Base-by-base conservation (phyloP, 2,888 invertebrate species). In the Amblyjoppa proteus region DNA sequence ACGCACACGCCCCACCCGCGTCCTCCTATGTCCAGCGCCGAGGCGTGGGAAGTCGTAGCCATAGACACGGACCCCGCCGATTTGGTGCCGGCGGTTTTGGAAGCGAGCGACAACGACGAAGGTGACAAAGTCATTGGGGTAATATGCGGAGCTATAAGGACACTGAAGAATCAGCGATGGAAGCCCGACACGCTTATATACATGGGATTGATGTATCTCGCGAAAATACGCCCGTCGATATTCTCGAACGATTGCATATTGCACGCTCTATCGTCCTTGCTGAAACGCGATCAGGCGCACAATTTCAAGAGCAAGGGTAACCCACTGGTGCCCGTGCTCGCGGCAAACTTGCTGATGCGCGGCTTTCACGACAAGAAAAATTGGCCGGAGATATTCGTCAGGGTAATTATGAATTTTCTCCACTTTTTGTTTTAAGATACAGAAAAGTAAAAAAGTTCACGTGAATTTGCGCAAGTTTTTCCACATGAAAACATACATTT, bases 321-420 rank as follows among this genome's bases (percentile, higher is more conserved):
- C 93, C 96, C 97, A 0, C 94, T 97, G 64, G 96, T 97, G 58
- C 97, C 98, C 88, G 97, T 98, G 41, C 94, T 98, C 66, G 97
- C 97, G 4, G 97, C 98, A 84, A 99, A 98, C 94, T 95, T 99
- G 90, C 94, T 99, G 76, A 96, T 97, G 91, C 96, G 97, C 88
- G 98, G 97, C 0, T 98, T 97, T 93, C 95, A 96, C 70, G 98
- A 98, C 58, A 97, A 97, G 88, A 96, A 96, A 86, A 96, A 96
- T 89, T 99, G 99, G 99, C 99, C 99, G 0, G 98, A 99, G 92
- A 95, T 96, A 79, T 98, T 99, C 95, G 96, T 99, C 1, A 98
- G 97, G 96, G 97, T 97, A 81, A 81, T 70, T 69, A 49, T 38
- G 3, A 13, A 31, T 16, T 56, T 9, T 56, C 16, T 49, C 11